Conservation (phyloP, 2,888 invertebrate species). For the Rhodophaea formosa region DNA sequence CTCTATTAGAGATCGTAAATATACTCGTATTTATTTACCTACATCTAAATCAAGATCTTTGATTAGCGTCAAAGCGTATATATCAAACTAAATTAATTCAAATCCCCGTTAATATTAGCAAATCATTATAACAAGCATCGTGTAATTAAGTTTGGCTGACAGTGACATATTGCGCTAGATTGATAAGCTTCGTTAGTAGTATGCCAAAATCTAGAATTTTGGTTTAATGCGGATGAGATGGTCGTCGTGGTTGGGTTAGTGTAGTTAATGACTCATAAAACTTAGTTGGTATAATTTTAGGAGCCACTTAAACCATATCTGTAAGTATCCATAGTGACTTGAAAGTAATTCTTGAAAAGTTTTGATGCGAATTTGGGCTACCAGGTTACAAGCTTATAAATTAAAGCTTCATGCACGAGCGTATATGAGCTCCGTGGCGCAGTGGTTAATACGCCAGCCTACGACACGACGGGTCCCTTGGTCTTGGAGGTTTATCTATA, state of each 20-base stretch:
- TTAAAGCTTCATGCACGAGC: too few species aligned
- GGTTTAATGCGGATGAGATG: background rate
- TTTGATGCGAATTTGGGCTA: too few species aligned
- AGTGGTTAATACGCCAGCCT: too few species aligned
- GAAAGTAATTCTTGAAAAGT: too few species aligned
- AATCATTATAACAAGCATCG: background rate
- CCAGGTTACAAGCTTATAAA: too few species aligned
- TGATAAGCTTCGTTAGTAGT: background rate
- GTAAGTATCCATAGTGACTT: background rate
- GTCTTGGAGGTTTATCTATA: too few species aligned
- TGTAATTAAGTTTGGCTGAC: background rate
- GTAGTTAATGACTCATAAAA: conserved; percentile 5
- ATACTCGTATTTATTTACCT: too few species aligned
- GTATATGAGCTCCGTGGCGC: too few species aligned
- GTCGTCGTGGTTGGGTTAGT: background rate
- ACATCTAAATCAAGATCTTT: too few species aligned
- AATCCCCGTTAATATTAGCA: background rate
- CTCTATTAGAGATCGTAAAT: too few species aligned
- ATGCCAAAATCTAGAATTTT: background rate
- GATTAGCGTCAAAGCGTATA: background rate
- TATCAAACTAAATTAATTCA: background rate
- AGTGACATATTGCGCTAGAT: background rate
- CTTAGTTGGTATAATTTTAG: background rate
- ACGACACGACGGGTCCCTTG: too few species aligned
- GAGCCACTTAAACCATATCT: background rate